Evolutionary conservation across 2,797 vertebrate genomes (phyloP).

Genomic region (Parotocinclus haroldoi): DNA sequence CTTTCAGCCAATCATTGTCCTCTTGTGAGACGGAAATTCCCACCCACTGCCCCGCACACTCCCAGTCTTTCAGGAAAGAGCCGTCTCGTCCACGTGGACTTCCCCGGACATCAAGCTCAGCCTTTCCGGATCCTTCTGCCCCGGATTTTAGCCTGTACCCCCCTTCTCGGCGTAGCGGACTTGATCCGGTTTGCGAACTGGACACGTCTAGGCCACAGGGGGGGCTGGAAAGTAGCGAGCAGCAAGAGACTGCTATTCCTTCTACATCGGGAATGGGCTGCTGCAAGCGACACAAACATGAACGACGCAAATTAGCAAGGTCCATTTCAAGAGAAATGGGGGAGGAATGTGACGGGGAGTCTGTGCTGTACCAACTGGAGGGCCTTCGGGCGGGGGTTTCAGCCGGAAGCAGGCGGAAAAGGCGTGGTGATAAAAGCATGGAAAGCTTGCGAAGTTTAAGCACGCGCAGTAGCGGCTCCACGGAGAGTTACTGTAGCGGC

Average conservation of each 20-base stretch:
- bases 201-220: conserved; percentile 80
- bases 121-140: conserved; percentile 90
- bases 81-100: conserved; percentile 87
- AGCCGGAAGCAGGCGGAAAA: conserved; percentile 70
- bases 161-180: conserved; percentile 81
- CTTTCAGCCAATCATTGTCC: conserved; percentile 82
- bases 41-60: conserved; percentile 81
- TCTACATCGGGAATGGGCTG: conserved; percentile 69
- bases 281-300: conserved; percentile 60
- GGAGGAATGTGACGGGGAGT: conserved; percentile 74
- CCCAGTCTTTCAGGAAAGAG: conserved; percentile 92
- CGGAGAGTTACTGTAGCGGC: conserved; percentile 96
- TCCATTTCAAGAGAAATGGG: conserved; percentile 70
- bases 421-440: conserved; percentile 84
- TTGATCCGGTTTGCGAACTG: conserved; percentile 94
- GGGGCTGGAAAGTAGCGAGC: conserved; percentile 39
- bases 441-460: conserved; percentile 94
- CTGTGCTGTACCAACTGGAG: conserved; percentile 84
- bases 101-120: conserved; percentile 95
- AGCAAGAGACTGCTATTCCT: conserved; percentile 71
- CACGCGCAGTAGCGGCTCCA: conserved; percentile 92
- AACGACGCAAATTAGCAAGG: conserved; percentile 54
- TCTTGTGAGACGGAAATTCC: conserved; percentile 84
- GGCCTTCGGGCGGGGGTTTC: conserved; percentile 59
- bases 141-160: conserved; percentile 90